phyloP scores from a whole-genome alignment of 2,797 vertebrate genomes.

The Danionella dracula region DNA sequence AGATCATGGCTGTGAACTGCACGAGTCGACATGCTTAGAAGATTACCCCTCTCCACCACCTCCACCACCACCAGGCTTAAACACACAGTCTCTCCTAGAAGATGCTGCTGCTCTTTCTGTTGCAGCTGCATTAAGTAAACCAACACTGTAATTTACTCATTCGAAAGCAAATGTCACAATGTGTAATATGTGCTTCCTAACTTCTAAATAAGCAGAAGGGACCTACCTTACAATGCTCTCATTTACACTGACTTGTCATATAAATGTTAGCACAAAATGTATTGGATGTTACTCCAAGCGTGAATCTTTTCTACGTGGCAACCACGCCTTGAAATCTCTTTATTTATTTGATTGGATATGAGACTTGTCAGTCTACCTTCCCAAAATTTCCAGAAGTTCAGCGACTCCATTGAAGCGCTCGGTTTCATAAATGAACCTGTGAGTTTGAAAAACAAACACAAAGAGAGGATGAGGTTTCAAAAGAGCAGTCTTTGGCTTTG shows the following conservation, averaged over 20 bases:
- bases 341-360: too few species aligned
- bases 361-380: constrained; percentile 74
- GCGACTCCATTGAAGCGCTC: constrained; percentile 91
- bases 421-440: constrained; percentile 87
- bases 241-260: background rate
- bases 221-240: background rate
- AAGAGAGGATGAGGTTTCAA: background rate
- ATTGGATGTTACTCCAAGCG: too few species aligned
- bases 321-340: too few species aligned
- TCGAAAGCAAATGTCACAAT: constrained; percentile 24
- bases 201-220: constrained; percentile 1
- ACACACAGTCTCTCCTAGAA: constrained; percentile 30
- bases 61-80: too few species aligned
- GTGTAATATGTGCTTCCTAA: constrained; percentile 19
- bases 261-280: too few species aligned
- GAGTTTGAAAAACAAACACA: constrained; percentile 13
- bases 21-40: constrained; percentile 5
- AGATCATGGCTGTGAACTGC: constrained; percentile 25
- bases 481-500: background rate
- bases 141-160: constrained; percentile 29
- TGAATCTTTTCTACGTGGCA: too few species aligned
- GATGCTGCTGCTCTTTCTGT: too few species aligned
- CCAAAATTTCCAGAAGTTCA: constrained; percentile 85
- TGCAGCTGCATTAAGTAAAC: background rate
- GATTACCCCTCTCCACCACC: too few species aligned